Evolutionary conservation across 2,113 vertebrate species (phyloP), one percentile per base, ranked within the genome.

Genomic region (Rhabdomys dilectus): DNA sequence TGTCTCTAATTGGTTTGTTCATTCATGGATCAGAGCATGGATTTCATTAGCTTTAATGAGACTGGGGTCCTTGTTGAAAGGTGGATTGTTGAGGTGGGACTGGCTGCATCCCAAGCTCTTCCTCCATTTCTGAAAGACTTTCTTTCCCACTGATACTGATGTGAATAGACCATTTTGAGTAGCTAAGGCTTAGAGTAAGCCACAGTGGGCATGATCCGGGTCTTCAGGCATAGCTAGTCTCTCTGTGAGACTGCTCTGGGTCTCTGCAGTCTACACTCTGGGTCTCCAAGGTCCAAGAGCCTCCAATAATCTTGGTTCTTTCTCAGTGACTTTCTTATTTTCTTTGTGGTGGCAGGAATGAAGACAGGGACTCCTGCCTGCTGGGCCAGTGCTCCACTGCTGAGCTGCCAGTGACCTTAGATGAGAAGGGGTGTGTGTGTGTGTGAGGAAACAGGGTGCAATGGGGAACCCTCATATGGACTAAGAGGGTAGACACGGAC

Each of bases 131-230:
- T 77, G 0, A 24, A 21, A 48, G 4, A 53, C n/a, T 39, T 31
- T 42, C n/a, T 39, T 10, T 42, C 24, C 48, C 42, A 11, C 24
- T 1, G 5, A 19, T 58, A 26, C n/a, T 17, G 22, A 31, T 26
- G 26, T 1, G 16, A 13, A 68, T 24, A 45, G 34, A 24, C 24
- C 15, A 6, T 4, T 22, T 1, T 22, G 58, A 36, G 51, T 1
- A 76, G 85, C 45, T 13, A 29, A 62, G 3, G 1, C 91, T 56
- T 11, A 22, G 42, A 53, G 45, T 36, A 22, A 58, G 7, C 70
- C 0, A 8, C 0, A 1, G 11, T 4, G 16, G 3, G 1, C 36
- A 53, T 62, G 13, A 26, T 21, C 64, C 34, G 21, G 48, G n/a
- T 53, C 48, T 31, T 39, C 4, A 4, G 36, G 22, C 78, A 21